Base-by-base conservation (phyloP, 2,113 vertebrate species). In the Heterotilapia buettikoferi region DNA sequence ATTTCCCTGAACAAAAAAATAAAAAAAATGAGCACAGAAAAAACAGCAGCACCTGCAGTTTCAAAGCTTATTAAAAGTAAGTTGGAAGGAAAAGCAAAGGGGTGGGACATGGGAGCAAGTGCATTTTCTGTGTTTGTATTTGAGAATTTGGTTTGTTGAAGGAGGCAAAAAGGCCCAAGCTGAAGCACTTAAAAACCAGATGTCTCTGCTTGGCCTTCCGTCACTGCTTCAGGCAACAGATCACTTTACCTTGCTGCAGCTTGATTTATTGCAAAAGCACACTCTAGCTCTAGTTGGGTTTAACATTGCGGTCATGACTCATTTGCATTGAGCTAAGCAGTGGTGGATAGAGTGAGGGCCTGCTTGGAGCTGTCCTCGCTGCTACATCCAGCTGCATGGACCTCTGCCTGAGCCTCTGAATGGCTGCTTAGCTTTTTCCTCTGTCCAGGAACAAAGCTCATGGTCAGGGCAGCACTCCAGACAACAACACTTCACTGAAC, bases 401-500 rank as follows among this genome's bases (percentile, higher is more conserved):
- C 57, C 86, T 84, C 63, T 83, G 83, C 47, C 86, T 83, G 83
- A 84, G 82, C 45, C 73, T 36, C 36, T 86, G 84, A 89, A 87
- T 81, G 87, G 43, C 73, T 84, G 89, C 85, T 90, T 85, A 47
- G 84, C 80, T 33, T 83, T 71, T 86, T 68, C 31, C 73, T 89
- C 80, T 36, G 56, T 38, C 87, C 88, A 87, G 84, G 92, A 92
- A 94, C 89, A 94, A 91, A 94, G 90, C 92, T 79, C 18, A 56
- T 10, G 87, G 93, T 86, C 86, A 84, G 90, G 91, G 93, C 93
- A 88, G 56, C 83, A 38, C 88, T 94, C 94, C 93, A 94, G 89
- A 92, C 88, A 92, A 84, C 88, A 90, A 86, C 92, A 91, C 94
- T 86, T 89, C 83, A 83, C 47, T 86, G 86, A 85, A 38, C 93